Conservation (phyloP, 2,113 vertebrate genomes). For the Rissa tridactyla region DNA sequence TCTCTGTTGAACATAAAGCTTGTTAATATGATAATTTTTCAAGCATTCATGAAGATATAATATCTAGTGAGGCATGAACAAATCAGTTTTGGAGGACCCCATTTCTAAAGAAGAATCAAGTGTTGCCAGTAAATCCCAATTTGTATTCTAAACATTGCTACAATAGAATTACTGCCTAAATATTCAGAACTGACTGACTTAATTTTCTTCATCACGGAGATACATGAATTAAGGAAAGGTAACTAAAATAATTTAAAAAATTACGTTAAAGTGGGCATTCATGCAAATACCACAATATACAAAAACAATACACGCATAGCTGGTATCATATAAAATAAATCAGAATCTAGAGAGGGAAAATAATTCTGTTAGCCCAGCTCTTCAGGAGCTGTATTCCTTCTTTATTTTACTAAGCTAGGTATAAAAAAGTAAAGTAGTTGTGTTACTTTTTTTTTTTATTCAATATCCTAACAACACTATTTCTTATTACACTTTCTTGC, state of each 20-base stretch:
- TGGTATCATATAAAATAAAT: background rate
- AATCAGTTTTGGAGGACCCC: background rate
- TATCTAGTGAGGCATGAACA: background rate
- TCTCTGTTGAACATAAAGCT: constrained; percentile 23
- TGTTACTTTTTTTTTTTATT: background rate
- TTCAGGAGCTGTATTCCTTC: background rate
- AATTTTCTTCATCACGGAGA: background rate
- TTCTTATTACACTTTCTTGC: background rate
- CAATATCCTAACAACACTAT: background rate
- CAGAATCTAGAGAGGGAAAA: background rate
- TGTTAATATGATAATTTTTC: constrained; percentile 54
- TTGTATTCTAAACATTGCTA: background rate
- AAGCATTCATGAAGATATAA: background rate
- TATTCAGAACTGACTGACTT: background rate
- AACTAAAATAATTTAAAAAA: background rate
- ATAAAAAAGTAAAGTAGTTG: background rate
- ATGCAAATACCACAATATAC: background rate
- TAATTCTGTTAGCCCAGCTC: background rate
- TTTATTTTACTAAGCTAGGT: background rate
- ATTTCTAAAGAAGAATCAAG: background rate
- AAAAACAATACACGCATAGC: background rate
- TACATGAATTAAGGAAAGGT: background rate
- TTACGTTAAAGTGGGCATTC: background rate
- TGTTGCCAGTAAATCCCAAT: background rate
- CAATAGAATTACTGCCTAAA: background rate